These are phyloP conservation scores for Micrasema longulum DNA, from an alignment of 1,140 invertebrate species.

Conservation along the genomic window DNA sequence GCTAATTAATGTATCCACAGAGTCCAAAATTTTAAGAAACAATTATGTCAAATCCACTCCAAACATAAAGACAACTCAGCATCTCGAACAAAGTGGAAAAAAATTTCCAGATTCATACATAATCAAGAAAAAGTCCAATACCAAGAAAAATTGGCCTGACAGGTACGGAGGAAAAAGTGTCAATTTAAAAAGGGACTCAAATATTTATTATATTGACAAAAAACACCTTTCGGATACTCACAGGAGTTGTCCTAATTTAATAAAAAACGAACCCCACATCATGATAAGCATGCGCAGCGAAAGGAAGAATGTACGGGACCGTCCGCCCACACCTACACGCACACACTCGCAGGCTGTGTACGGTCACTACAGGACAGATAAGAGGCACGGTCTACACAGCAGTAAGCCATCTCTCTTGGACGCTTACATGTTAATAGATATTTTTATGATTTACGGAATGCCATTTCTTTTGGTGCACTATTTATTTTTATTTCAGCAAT, in stretches of 20 bases:
- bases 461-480: slow-evolving; percentile 30
- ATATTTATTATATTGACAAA: slow-evolving; percentile 9
- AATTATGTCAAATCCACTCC: slow-evolving; percentile 54
- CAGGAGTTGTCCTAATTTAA: slow-evolving; percentile 51
- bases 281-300: slow-evolving; percentile 32
- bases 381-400: slow-evolving; percentile 37
- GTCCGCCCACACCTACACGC: slow-evolving; percentile 21
- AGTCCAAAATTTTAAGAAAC: slow-evolving; percentile 53
- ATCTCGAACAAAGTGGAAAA: slow-evolving; percentile 40
- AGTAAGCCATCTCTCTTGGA: slow-evolving; percentile 46
- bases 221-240: slow-evolving; percentile 12
- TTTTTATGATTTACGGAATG: slow-evolving; percentile 28
- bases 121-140: slow-evolving; percentile 45
- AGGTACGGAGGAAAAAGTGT: neutral
- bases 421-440: slow-evolving; percentile 23
- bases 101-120: slow-evolving; percentile 54
- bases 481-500: slow-evolving; percentile 46
- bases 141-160: neutral
- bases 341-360: slow-evolving; percentile 36
- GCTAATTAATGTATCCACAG: slow-evolving; percentile 31
- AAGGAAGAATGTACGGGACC: slow-evolving; percentile 17
- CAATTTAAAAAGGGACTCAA: neutral
- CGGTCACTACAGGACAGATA: neutral
- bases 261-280: slow-evolving; percentile 34
- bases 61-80: slow-evolving; percentile 40